Base-by-base conservation (phyloP, 1,140 invertebrate genomes). In the Aricia agestis region DNA sequence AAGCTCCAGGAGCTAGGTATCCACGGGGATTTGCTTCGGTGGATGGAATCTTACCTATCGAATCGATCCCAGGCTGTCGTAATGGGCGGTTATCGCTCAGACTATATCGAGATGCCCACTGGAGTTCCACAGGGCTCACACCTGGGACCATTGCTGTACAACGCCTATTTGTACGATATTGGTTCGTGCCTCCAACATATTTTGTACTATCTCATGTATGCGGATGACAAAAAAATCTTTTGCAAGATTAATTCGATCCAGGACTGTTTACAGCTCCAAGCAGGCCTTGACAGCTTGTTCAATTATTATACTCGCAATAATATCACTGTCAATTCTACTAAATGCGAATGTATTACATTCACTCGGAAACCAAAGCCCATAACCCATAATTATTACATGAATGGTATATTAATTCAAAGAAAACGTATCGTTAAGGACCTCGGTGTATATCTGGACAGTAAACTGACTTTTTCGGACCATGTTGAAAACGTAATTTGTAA, bases 101-200 rank as follows among this genome's bases (percentile, higher is more conserved):
- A 75, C 25, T 73, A 59, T 68, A 41, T 71, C 11, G 18, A 2
- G 11, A 52, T 73, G 31, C 25, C 71, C 18, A 72, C 74, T 31
- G 74, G 74, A 2, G 71, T 72, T 6, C 74, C 74, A 1, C 71
- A 75, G 65, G 71, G 74, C 10, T 75, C 74, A 7, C 68, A 71
- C 66, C 18, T 74, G 1, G 73, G 74, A 10, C 66, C 71, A 17
- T 66, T 72, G n/a, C 32, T 72, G 58, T 72, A 72, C 45, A 67
- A 67, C 57, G 71, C 58, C n/a, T 72, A 72, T 52, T 32, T 72
- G 17, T 72, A 57, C 31, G 66, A 72, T 19, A 71, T 66, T 0
- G 70, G 63, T 4, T 66, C n/a, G 3, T 71, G 63, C 19, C 57
- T 71, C n/a, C 66, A 67, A 58, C 15, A 71, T 25, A 25, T 25